Conservation (phyloP, 2,888 invertebrate species). For the Leptopilina myrica region DNA sequence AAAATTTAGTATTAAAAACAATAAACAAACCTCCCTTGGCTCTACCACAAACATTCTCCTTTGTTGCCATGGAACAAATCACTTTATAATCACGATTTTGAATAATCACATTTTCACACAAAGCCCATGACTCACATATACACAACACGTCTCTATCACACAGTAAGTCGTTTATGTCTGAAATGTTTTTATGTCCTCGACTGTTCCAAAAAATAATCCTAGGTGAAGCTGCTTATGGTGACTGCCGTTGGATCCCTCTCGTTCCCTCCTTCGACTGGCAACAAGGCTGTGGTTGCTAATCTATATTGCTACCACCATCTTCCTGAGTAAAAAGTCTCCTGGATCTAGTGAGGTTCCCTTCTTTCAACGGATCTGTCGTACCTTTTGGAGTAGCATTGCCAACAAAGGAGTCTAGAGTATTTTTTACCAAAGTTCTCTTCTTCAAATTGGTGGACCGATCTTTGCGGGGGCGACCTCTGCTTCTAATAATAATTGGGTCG, state of each 20-base stretch:
- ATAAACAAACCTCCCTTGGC: constrained; percentile 4
- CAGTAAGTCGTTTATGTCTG: background rate
- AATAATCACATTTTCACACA: background rate
- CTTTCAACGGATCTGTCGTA: background rate
- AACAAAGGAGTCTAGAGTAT: background rate
- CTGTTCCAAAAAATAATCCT: background rate
- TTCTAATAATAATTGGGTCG: background rate
- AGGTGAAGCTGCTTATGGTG: background rate
- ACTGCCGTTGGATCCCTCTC: background rate
- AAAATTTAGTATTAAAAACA: background rate
- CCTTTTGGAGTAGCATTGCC: background rate
- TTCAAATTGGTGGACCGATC: background rate
- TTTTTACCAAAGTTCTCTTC: background rate
- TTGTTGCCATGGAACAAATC: background rate
- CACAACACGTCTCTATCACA: background rate
- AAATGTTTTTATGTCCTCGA: background rate
- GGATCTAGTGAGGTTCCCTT: background rate
- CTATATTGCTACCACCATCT: background rate
- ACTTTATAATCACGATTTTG: background rate
- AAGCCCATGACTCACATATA: background rate
- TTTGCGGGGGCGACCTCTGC: background rate
- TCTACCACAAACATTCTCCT: background rate
- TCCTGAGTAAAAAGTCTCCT: background rate
- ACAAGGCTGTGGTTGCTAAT: background rate
- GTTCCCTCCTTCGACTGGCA: background rate